These are phyloP conservation scores for Lasius platythorax DNA, from an alignment of 2,888 invertebrate species.

Conservation along the genomic window DNA sequence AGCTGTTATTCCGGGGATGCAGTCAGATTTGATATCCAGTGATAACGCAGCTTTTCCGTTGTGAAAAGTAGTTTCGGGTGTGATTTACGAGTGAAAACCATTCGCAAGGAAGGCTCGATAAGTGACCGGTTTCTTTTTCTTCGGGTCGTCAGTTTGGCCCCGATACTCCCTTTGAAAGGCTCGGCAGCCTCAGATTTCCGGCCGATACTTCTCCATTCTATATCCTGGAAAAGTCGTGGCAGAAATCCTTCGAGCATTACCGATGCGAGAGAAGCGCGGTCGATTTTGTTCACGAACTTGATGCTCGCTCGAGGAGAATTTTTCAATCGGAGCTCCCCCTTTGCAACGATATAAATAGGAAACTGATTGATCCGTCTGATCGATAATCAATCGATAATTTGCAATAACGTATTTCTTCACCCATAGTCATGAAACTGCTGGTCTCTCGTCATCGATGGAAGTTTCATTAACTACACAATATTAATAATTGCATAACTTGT, in stretches of 20 bases:
- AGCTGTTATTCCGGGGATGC: conserved; percentile 40
- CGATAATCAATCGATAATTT: conserved; percentile 20
- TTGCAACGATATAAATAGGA: conserved; percentile 31
- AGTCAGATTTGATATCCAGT: conserved; percentile 48
- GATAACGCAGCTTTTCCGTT: conserved; percentile 55
- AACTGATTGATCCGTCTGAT: conserved; percentile 7
- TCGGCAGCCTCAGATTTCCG: conserved; percentile 43
- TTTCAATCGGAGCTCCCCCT: conserved; percentile 26
- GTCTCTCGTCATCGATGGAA: conserved; percentile 15
- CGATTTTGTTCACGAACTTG: conserved; percentile 43
- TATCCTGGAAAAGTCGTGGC: conserved; percentile 66
- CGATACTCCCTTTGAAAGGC: conserved; percentile 37
- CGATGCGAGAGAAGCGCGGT: conserved; percentile 54
- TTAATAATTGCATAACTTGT: not conserved
- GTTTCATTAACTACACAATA: conserved; percentile 19
- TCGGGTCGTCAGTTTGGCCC: conserved; percentile 35
- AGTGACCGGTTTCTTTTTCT: conserved; percentile 63
- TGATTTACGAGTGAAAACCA: conserved; percentile 54
- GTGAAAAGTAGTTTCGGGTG: conserved; percentile 8
- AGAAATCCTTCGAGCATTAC: conserved; percentile 53
- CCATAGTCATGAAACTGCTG: conserved; percentile 16
- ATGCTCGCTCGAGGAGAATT: conserved; percentile 52
- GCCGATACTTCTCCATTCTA: conserved; percentile 58
- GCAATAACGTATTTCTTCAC: conserved; percentile 1
- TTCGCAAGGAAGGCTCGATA: conserved; percentile 69